A percentile compares a stretch with the other conserved stretches of the same genome.
Evolutionary conservation across 2,888 invertebrate species (phyloP).

Genomic region (Suillia variegata): DNA sequence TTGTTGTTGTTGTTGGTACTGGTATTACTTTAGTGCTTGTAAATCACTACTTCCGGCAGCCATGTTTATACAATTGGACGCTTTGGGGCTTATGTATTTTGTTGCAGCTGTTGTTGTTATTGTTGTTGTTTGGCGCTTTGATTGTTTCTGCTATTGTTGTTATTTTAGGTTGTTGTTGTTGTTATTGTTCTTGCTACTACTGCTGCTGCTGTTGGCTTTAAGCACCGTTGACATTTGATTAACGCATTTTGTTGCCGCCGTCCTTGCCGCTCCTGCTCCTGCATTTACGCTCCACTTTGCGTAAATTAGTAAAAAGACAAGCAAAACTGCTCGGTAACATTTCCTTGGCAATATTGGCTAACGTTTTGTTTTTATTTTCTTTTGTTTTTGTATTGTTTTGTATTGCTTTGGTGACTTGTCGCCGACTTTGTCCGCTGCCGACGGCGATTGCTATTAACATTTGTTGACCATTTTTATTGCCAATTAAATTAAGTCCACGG

Average conservation of each 20-base stretch:
- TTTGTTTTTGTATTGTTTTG: too few species aligned
- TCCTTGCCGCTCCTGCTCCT: not conserved
- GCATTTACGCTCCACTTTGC: too few species aligned
- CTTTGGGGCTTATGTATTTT: conserved; percentile 8
- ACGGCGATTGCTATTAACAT: conserved; percentile 25
- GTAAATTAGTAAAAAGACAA: too few species aligned
- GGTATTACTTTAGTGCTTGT: conserved; percentile 14
- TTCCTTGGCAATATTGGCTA: not conserved
- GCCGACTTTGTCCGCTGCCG: not conserved
- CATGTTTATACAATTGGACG: conserved; percentile 8
- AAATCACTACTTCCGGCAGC: conserved; percentile 17
- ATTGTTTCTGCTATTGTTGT: conserved; percentile 36
- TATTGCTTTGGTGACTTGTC: too few species aligned
- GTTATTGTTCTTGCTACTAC: conserved; percentile 2
- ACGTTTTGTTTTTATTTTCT: too few species aligned
- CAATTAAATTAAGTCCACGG: conserved; percentile 42
- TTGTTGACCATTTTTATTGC: conserved; percentile 43
- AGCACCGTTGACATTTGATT: conserved; percentile 43
- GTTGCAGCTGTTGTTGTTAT: conserved; percentile 36
- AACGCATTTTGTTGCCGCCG: conserved; percentile 36
- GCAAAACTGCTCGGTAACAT: not conserved
- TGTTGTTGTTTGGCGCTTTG: conserved; percentile 22
- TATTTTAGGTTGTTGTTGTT: conserved; percentile 26
- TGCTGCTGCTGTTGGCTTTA: not conserved
- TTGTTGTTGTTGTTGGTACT: conserved; percentile 14